Evolutionary conservation across 1,140 invertebrate species (phyloP).

Genomic region (Eubasilissa regina): DNA sequence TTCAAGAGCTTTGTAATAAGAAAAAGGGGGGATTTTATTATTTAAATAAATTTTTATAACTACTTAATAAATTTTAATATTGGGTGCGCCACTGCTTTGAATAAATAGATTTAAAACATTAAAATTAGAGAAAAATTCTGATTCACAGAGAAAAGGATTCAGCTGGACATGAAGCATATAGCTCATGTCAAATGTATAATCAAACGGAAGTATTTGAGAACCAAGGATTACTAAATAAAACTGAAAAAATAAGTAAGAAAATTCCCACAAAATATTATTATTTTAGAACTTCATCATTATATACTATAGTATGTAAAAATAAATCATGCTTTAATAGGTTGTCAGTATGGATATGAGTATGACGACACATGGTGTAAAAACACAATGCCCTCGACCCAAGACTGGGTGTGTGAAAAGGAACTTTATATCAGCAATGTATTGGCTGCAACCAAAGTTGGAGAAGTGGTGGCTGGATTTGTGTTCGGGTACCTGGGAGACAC

Average conservation of each 20-base stretch:
- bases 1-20: no score
- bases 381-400: constrained; percentile 68
- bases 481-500: constrained; percentile 73
- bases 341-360: constrained; percentile 72
- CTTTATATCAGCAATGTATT: constrained; percentile 71
- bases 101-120: no score
- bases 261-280: not conserved
- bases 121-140: constrained; percentile 1
- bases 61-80: no score
- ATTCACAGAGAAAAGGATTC: constrained; percentile 47
- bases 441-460: constrained; percentile 69
- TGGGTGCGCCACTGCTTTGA: no score
- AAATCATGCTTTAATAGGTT: constrained; percentile 62
- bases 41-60: no score
- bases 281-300: not conserved
- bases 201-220: not conserved
- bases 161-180: constrained; percentile 55
- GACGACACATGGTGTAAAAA: constrained; percentile 70
- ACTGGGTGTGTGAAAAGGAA: constrained; percentile 74
- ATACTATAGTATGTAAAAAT: no score
- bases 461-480: constrained; percentile 71
- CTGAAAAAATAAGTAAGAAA: constrained; percentile 13
- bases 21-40: no score
- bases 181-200: constrained; percentile 65
- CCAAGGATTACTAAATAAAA: constrained; percentile 13